Base-by-base conservation (phyloP, 2,797 vertebrate species). In the Ara ararauna region DNA sequence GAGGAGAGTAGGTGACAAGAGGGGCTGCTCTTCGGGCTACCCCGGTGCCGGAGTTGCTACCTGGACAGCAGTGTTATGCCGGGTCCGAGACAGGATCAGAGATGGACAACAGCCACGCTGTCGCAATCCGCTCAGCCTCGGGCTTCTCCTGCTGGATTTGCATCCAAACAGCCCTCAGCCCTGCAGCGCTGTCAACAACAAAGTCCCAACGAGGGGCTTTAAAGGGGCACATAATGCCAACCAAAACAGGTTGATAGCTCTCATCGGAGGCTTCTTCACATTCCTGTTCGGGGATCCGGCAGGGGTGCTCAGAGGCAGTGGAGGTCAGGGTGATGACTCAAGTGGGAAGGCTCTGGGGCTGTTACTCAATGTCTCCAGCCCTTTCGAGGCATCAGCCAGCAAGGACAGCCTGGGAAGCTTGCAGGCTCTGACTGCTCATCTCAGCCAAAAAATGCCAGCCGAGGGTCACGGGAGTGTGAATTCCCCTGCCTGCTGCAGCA, bases 31-130 rank as follows among this genome's bases (percentile, higher is more conserved):
- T 38, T 9, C 15, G 9, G 12, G 53, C n/a, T 80, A n/a, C 4
- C 15, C 32, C 1, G 0, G 30, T 23, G 74, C 74, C 29, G 62
- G 27, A 36, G 40, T 38, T 21, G 15, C 20, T 19, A 50, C 19
- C 66, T 19, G 30, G 10, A 45, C 3, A 1, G 58, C n/a, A 36
- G 24, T 3, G 1, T 2, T 19, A 19, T 29, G 26, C n/a, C 3
- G 0, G 18, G 45, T 34, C 18, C 34, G 11, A 36, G 38, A 48
- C 1, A 6, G 32, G 19, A 50, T 30, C 4, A 23, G 32, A 7
- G 14, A 64, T 32, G 65, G 45, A 13, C 23, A 44, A 30, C 11
- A 68, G 38, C 34, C 29, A 10, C 2, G 1, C 21, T n/a, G 50
- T 18, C 24, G 27, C 17, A 23, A 29, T 44, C 24, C 16, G 50